Evolutionary conservation across 2,113 vertebrate genomes (phyloP), one percentile per base, ranked within the genome.

Genomic region (Lethenteron camtschaticum): DNA sequence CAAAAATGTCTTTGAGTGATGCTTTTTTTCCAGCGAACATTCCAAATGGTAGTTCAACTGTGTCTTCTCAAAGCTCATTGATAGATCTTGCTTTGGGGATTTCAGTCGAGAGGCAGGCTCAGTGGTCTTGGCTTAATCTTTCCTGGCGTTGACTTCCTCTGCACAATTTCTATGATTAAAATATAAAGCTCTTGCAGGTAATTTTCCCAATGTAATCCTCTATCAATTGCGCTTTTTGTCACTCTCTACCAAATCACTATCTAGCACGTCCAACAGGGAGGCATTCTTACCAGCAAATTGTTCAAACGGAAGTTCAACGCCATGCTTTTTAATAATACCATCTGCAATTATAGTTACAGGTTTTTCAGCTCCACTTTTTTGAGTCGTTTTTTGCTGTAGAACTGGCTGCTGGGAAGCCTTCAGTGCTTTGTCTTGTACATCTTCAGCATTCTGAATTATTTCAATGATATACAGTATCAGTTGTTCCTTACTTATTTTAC

Each of bases 1-100:
- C 85, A 10, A 95, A 81, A 0, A 90, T 75, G 1, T 87, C 82
- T 88, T 88, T 90, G 10, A 82, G 18, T 0, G 63, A 66, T 16
- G 24, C 63, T 24, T 66, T 66, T 66, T 66, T 66, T 66, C 63
- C 63, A 66, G 63, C n/a, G 24, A 66, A 66, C 24, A n/a, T 66
- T 66, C 10, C 63, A 66, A 66, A 66, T 9, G 63, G 63, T 66
- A 66, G 10, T 11, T 66, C 63, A 8, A 66, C 8, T 9, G 63
- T 66, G 63, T 66, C 9, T 66, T 66, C 24, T 66, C 10, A 9
- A 66, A 24, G 41, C 41, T 41, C 41, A 41, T 41, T 41, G 41
- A 6, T 41, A 41, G 41, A 41, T 41, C 41, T 41, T 41, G 41
- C 41, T 41, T 41, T 41, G 41, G 41, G 4, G 41, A 41, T 41